These are phyloP conservation scores for Ormyrus rosae DNA, from an alignment of 2,888 invertebrate genomes.

Conservation along the genomic window DNA sequence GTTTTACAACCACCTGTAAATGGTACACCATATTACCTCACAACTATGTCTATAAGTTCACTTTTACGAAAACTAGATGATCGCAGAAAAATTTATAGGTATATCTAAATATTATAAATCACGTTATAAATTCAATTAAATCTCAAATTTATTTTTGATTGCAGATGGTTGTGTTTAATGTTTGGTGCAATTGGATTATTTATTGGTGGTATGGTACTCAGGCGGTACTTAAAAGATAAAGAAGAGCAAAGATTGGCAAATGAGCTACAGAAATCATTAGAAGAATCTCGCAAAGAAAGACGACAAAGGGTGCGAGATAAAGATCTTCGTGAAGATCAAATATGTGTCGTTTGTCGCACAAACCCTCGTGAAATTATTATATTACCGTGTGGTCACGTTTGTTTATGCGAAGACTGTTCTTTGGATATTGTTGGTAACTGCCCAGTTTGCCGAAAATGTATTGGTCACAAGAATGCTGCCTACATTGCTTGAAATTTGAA, in stretches of 20 bases:
- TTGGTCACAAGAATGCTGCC: conserved; percentile 84
- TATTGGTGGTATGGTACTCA: conserved; percentile 76
- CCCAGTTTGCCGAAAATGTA: conserved; percentile 87
- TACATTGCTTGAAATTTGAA: conserved; percentile 80
- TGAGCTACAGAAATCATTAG: conserved; percentile 77
- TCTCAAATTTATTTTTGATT: conserved; percentile 23
- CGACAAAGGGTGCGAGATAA: conserved; percentile 81
- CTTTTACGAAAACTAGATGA: conserved; percentile 85
- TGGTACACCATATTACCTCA: conserved; percentile 86
- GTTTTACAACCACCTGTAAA: conserved; percentile 85
- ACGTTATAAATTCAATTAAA: neutral
- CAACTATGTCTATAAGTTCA: conserved; percentile 86
- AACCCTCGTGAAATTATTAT: conserved; percentile 92
- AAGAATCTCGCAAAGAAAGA: conserved; percentile 81
- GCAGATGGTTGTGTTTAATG: conserved; percentile 77
- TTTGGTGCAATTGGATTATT: conserved; percentile 79
- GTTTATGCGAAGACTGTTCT: conserved; percentile 90
- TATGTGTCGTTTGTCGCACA: conserved; percentile 90
- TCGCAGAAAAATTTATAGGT: conserved; percentile 84
- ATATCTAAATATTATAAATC: conserved; percentile 13
- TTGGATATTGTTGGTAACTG: conserved; percentile 83
- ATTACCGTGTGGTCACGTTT: conserved; percentile 93
- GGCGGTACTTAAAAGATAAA: conserved; percentile 77
- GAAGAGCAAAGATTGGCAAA: conserved; percentile 80
- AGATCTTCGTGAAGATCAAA: conserved; percentile 80